These are phyloP conservation scores for Nemotelus nigrinus DNA, from an alignment of 2,888 invertebrate species.

Conservation along the genomic window DNA sequence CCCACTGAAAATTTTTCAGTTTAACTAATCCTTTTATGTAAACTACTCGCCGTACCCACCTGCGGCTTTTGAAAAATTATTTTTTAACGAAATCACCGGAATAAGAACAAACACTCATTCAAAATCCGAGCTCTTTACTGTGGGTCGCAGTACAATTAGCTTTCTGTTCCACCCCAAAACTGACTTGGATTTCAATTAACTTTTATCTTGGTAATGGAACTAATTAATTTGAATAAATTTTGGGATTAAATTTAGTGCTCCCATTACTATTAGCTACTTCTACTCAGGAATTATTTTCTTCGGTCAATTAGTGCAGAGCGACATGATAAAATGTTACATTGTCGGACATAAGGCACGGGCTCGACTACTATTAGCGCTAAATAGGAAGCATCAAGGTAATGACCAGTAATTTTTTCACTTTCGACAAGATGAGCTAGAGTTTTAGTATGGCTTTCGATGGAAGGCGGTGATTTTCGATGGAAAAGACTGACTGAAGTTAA, in stretches of 20 bases:
- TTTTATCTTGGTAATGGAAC: slow-evolving; percentile 14
- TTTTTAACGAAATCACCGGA: neutral
- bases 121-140: neutral
- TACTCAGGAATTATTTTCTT: slow-evolving; percentile 2
- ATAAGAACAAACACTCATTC: neutral
- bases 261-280: slow-evolving; percentile 13
- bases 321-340: neutral
- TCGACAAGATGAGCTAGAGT: neutral
- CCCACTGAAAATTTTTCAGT: too few species aligned
- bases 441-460: neutral
- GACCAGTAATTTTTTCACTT: slow-evolving; percentile 3
- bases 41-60: slow-evolving; percentile 3
- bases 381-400: slow-evolving; percentile 38
- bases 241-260: slow-evolving; percentile 18
- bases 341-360: neutral
- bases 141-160: neutral
- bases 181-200: neutral
- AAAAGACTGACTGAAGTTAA: too few species aligned
- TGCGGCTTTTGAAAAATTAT: slow-evolving; percentile 5
- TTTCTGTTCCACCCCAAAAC: too few species aligned
- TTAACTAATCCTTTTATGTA: neutral
- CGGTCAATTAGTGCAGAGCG: slow-evolving; percentile 14
- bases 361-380: slow-evolving; percentile 8
- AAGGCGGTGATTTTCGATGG: too few species aligned
- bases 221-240: slow-evolving; percentile 39